A percentile compares a stretch with the other conserved stretches of the same genome.
Conservation (phyloP, 1,140 invertebrate species). For the Coenobita brevimanus region DNA sequence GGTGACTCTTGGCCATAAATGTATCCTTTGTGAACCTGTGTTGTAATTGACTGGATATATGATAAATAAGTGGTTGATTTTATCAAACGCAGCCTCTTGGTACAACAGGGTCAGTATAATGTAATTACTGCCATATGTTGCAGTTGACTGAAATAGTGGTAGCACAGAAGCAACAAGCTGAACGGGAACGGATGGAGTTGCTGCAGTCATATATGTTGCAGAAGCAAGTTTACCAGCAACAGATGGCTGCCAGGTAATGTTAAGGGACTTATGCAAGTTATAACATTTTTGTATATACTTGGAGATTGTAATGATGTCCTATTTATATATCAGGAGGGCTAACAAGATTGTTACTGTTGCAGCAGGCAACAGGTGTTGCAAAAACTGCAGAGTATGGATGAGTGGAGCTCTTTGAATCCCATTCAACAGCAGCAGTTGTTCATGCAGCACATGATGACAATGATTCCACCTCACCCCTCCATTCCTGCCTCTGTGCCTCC, state of each 20-base stretch:
- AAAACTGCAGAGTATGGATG: conserved; percentile 79
- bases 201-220: conserved; percentile 75
- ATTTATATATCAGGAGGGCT: too few relatives aligned
- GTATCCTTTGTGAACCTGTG: too few relatives aligned
- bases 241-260: conserved; percentile 72
- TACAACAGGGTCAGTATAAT: too few relatives aligned
- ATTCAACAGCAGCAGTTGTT: conserved; percentile 79
- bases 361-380: conserved; percentile 73
- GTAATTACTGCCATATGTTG: neutral
- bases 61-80: too few relatives aligned
- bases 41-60: too few relatives aligned
- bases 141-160: conserved; percentile 66
- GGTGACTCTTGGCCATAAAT: too few relatives aligned
- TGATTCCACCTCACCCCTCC: conserved; percentile 71
- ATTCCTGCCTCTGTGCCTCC: conserved; percentile 54
- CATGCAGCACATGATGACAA: conserved; percentile 76
- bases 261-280: neutral
- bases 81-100: too few relatives aligned
- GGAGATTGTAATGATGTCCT: too few relatives aligned
- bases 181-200: conserved; percentile 55
- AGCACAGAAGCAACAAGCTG: conserved; percentile 74
- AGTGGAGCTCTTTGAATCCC: conserved; percentile 78
- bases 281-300: too few relatives aligned
- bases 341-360: conserved; percentile 71
- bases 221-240: conserved; percentile 75